Percentiles rank a stretch among this genome's conserved stretches.
These are phyloP conservation scores for Zaprionus tsacasi DNA, from an alignment of 1,140 invertebrate species.

Conservation along the genomic window DNA sequence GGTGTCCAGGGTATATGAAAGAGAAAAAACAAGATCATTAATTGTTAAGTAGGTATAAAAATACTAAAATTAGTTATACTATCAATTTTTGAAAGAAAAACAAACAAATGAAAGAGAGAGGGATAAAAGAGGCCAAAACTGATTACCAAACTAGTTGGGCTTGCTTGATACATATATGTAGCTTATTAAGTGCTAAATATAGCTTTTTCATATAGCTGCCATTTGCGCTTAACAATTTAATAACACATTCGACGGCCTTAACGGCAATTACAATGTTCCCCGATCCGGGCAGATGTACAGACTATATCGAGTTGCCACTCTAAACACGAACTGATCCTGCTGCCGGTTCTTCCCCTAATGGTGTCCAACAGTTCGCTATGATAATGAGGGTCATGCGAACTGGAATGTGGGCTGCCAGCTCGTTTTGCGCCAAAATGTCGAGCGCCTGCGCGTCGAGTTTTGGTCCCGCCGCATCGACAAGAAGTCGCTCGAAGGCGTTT, in stretches of 20 bases:
- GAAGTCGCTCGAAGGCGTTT: constrained; percentile 68
- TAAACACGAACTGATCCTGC: constrained; percentile 1
- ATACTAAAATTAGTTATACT: constrained; percentile 7
- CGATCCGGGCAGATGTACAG: constrained; percentile 62
- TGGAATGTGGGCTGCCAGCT: constrained; percentile 60
- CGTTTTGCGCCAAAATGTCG: constrained; percentile 74
- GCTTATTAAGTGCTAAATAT: constrained; percentile 55
- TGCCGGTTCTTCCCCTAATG: constrained; percentile 54
- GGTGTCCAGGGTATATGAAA: constrained; percentile 28
- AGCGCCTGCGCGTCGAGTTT: constrained; percentile 44
- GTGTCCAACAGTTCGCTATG: constrained; percentile 65
- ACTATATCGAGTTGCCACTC: neutral
- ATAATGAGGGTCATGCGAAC: constrained; percentile 76
- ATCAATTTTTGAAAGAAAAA: constrained; percentile 11
- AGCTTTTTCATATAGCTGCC: constrained; percentile 38
- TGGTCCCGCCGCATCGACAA: constrained; percentile 25
- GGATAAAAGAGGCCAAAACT: constrained; percentile 24
- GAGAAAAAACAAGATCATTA: neutral
- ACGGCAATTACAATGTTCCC: constrained; percentile 64
- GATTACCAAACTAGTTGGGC: constrained; percentile 43
- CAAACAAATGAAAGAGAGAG: constrained; percentile 32
- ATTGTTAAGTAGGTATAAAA: constrained; percentile 15
- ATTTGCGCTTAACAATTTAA: constrained; percentile 73
- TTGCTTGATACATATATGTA: constrained; percentile 10
- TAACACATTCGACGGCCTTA: constrained; percentile 61